These are phyloP conservation scores for Hyperoplus lanceolatus DNA, from an alignment of 2,797 vertebrate genomes.

Conservation along the genomic window DNA sequence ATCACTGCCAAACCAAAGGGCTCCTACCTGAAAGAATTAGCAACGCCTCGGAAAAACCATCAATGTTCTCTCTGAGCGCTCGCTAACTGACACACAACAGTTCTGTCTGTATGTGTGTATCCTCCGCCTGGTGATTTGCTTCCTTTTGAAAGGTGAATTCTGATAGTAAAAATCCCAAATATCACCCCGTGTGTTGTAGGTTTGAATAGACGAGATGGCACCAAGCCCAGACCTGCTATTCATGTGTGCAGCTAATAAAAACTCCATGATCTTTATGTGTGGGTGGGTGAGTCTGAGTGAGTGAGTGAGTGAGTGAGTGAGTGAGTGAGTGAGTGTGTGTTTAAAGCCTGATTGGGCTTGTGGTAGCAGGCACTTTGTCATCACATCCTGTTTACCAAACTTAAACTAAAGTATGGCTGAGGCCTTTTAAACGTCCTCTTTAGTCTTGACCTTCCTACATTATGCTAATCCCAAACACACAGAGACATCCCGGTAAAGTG, in stretches of 20 bases:
- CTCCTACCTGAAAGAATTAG: conserved; percentile 55
- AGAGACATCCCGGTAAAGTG: too few relatives aligned
- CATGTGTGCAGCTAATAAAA: conserved; percentile 29
- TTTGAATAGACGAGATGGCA: conserved; percentile 28
- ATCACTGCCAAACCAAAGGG: conserved; percentile 24
- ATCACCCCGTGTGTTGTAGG: conserved; percentile 1
- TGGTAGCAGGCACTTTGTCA: conserved; percentile 28
- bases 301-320: background rate
- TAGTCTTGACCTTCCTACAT: conserved; percentile 49
- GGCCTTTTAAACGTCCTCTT: conserved; percentile 32
- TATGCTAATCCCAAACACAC: too few relatives aligned
- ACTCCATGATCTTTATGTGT: conserved; percentile 3
- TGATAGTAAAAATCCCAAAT: conserved; percentile 35
- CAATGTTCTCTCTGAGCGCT: conserved; percentile 34
- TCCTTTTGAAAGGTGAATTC: conserved; percentile 32
- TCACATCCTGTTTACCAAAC: conserved; percentile 54
- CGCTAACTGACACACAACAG: conserved; percentile 33
- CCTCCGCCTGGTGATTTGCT: conserved; percentile 29
- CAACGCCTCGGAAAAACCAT: conserved; percentile 44
- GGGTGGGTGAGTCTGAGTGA: conserved; percentile 4
- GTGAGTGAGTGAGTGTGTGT: background rate
- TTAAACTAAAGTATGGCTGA: conserved; percentile 41
- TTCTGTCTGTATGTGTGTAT: conserved; percentile 37
- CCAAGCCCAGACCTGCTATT: conserved; percentile 39
- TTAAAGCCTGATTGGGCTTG: conserved; percentile 11